Evolutionary conservation across 2,113 vertebrate genomes (phyloP), one percentile per base, ranked within the genome.

Genomic region (Daphoenositta chrysoptera): DNA sequence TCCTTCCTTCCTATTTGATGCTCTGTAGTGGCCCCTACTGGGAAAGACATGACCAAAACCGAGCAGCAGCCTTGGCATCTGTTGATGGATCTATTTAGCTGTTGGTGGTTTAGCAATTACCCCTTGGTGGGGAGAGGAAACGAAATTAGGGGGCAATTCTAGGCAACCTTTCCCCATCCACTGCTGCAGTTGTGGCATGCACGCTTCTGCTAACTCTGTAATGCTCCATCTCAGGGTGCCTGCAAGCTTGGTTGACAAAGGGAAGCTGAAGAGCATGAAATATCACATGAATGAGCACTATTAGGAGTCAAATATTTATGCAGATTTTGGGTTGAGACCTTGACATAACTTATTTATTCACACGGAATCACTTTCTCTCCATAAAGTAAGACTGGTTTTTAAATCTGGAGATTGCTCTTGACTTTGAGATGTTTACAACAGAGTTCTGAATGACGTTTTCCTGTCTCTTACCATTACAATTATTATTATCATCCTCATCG

Each of bases 81-180:
- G 96, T 72, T 90, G 95, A 97, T 96, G 96, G 96, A 97, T 96
- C 91, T 97, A 92, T 94, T 93, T 86, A 95, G 96, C 95, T 97
- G 92, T 77, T 78, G 31, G 87, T 93, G 92, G 81, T 97, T 97
- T 95, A 87, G 89, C 90, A 94, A 93, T 97, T 92, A 92, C 87
- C 94, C 71, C 63, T 89, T 94, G 57, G 63, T 90, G 61, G 64
- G 57, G 93, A 96, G 66, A 93, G 47, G 91, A 96, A 94, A 94
- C 26, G 24, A 85, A 96, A 93, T 84, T 83, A 88, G 91, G 53
- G 37, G 47, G 77, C 44, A 92, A 73, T 89, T 96, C 75, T 90
- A 94, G 85, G 78, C 77, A 95, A 91, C 85, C 73, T 94, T 90
- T 96, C 93, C 82, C 76, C 58, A 91, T 95, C 53, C 88, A 11